phyloP scores from a whole-genome alignment of 2,797 vertebrate genomes.

The Amniataba percoides region DNA sequence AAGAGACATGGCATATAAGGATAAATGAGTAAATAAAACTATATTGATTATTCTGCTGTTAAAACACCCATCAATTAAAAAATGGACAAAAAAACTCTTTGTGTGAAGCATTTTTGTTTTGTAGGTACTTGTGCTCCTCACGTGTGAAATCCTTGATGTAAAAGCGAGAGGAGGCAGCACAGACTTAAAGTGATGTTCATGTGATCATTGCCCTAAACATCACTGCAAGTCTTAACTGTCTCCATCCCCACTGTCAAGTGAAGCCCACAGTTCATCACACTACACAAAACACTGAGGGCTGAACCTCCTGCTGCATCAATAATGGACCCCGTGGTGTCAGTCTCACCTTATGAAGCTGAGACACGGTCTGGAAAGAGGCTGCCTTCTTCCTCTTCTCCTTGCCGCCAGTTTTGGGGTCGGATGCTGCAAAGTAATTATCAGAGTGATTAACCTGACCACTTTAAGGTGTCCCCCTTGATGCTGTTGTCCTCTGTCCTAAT shows the following conservation, averaged over 20 bases:
- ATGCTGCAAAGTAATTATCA: conserved; percentile 50
- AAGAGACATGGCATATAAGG: background rate
- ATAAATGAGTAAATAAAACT: background rate
- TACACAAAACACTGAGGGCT: background rate
- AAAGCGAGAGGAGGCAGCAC: conserved; percentile 92
- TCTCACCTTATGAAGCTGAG: conserved; percentile 94
- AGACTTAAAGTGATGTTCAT: conserved; percentile 99
- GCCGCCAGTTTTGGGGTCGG: conserved; percentile 84
- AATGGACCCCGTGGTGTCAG: background rate
- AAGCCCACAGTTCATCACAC: background rate
- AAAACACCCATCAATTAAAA: background rate
- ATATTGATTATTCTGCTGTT: background rate
- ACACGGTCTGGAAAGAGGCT: conserved; percentile 95
- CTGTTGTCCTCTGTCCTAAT: background rate
- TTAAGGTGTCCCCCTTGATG: background rate
- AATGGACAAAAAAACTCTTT: background rate
- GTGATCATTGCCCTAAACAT: conserved; percentile 97
- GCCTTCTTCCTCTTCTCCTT: conserved; percentile 97
- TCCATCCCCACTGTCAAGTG: conserved; percentile 79
- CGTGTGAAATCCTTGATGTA: conserved; percentile 42
- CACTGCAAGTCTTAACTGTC: conserved; percentile 99
- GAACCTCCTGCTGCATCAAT: background rate
- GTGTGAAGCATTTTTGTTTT: background rate
- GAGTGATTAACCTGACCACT: background rate
- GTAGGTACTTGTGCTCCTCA: conserved; percentile 1